phyloP scores from a whole-genome alignment of 2,888 invertebrate genomes.

The Merodon equestris region DNA sequence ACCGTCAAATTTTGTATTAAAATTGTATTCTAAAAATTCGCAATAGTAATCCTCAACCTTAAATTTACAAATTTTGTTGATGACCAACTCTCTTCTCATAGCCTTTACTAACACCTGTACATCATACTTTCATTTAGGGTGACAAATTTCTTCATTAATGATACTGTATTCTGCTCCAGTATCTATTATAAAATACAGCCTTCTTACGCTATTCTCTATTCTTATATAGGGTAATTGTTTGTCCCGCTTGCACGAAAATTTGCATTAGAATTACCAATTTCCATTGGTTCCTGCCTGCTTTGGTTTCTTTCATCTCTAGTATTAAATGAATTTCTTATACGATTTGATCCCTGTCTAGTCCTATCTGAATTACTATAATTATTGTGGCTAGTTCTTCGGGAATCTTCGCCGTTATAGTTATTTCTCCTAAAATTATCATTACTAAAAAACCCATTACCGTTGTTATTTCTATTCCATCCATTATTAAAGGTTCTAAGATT shows the following conservation, averaged over 20 bases:
- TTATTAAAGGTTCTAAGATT: conserved; percentile 31
- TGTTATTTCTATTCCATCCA: background rate
- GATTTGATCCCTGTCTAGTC: conserved; percentile 1
- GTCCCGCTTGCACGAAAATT: too few species aligned
- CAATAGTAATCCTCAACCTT: conserved; percentile 4
- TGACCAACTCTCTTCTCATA: background rate
- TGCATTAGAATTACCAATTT: background rate
- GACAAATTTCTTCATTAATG: conserved; percentile 16
- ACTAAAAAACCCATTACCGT: background rate
- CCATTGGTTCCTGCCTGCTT: conserved; percentile 2
- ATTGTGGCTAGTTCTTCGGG: background rate
- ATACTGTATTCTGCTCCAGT: conserved; percentile 32
- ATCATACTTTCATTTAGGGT: conserved; percentile 11
- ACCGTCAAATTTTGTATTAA: conserved; percentile 15
- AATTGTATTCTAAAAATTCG: conserved; percentile 14
- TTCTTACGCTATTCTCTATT: too few species aligned
- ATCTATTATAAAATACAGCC: conserved; percentile 24
- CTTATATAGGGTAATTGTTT: too few species aligned
- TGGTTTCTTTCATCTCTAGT: background rate
- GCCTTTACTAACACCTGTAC: conserved; percentile 2
- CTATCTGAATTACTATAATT: background rate
- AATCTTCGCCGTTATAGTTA: background rate
- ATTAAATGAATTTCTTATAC: background rate
- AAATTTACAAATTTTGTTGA: conserved; percentile 10
- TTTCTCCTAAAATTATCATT: conserved; percentile 4